Percentiles rank a stretch among this genome's conserved stretches.
phyloP scores from a whole-genome alignment of 2,888 invertebrate genomes.

The Nycteola revayana region DNA sequence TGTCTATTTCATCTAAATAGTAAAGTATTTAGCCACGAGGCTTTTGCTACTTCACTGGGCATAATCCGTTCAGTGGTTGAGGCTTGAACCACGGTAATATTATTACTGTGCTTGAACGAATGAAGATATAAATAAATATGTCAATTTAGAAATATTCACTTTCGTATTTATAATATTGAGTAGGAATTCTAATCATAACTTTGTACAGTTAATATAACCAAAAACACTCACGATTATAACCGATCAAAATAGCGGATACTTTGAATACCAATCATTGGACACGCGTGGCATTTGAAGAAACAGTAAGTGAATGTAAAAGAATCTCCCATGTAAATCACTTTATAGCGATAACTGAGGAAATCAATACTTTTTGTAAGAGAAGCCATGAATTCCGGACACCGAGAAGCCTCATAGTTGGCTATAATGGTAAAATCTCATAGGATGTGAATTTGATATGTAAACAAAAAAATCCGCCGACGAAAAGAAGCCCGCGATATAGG shows the following conservation, averaged over 20 bases:
- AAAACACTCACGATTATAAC: conserved; percentile 19
- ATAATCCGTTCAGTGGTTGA: no score
- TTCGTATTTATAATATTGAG: no score
- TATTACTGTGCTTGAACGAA: no score
- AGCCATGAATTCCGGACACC: conserved; percentile 19
- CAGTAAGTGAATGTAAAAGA: conserved; percentile 2
- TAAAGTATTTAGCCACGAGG: no score
- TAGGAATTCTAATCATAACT: no score
- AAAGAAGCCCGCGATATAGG: conserved; percentile 11
- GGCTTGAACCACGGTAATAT: no score
- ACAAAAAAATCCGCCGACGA: conserved; percentile 3
- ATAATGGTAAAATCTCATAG: conserved; percentile 11
- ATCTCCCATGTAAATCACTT: conserved; percentile 18
- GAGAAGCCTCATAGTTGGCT: conserved; percentile 18
- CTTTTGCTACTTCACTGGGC: no score
- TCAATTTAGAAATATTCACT: no score
- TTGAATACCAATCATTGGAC: conserved; percentile 9
- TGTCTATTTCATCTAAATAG: no score
- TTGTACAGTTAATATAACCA: conserved; percentile 19
- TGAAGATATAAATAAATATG: no score
- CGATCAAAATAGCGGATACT: conserved; percentile 15
- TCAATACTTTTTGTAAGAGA: conserved; percentile 8
- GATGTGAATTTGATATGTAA: conserved; percentile 17
- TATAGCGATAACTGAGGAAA: no score
- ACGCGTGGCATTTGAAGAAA: conserved; percentile 14